Evolutionary conservation across 1,140 invertebrate genomes (phyloP), one percentile per base, ranked within the genome.

Genomic region (Temnothorax nylanderi): DNA sequence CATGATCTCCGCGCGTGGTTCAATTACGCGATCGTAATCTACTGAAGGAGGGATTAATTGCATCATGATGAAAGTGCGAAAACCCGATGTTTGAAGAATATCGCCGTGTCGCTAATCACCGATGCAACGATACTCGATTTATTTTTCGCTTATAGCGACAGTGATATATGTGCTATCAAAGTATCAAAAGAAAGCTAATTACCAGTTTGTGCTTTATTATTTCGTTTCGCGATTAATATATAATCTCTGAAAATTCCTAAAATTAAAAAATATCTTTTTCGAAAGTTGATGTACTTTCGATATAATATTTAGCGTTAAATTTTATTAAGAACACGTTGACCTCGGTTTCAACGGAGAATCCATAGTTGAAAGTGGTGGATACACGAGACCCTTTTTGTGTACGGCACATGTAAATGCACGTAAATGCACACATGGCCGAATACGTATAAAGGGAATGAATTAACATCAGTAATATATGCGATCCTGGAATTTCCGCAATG

Each of bases 401-500:
- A 64, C 10, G 7, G 44, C 3, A 6, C n/a, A 21, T 16, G 37
- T 84, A 41, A 47, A 62, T 49, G 34, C 56, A 34, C 47, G 56
- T 67, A 34, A 62, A 64, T 26, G 64, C 34, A 60, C 44, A 74
- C 80, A 78, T 34, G 62, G 44, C n/a, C 56, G 37, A 49, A 16
- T 87, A 74, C 2, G 26, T 84, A 85, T 62, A 75, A 74, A 87
- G 69, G 44, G 77, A 75, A 82, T 56, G 67, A 84, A 90, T 90
- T 90, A 90, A 74, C 80, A 88, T 87, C 37, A 4, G 49, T 85
- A 87, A 89, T 89, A 87, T 87, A 91, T 85, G 64, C 78, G 64
- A 34, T 88, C 49, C 60, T 76, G 82, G 90, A 90, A 89, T 91
- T 88, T 87, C 90, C 87, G 87, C 90, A 91, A 85, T 91, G 89